phyloP scores from a whole-genome alignment of 1,140 invertebrate species.

The Asobara japonica region DNA sequence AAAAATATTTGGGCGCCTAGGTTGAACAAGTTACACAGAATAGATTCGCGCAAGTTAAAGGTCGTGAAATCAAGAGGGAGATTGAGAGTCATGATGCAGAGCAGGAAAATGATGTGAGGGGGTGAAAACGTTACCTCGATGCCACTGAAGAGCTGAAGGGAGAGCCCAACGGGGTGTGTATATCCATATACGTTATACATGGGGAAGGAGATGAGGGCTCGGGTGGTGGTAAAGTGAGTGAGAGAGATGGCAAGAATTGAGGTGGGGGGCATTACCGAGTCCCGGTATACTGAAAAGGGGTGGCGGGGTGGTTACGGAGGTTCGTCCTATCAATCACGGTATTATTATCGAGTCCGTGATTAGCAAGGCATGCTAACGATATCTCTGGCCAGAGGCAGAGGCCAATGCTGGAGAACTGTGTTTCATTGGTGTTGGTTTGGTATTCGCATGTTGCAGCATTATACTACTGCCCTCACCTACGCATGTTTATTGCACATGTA shows the following conservation, averaged over 20 bases:
- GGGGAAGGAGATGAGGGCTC: not conserved
- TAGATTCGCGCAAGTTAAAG: not conserved
- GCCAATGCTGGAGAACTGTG: conserved; percentile 41
- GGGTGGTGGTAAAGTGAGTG: not conserved
- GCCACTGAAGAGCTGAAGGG: conserved; percentile 4
- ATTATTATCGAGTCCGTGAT: conserved; percentile 67
- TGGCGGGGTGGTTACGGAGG: conserved; percentile 45
- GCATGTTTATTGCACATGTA: conserved; percentile 32
- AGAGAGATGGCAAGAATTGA: not conserved
- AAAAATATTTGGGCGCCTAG: no score
- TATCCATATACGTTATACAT: not conserved
- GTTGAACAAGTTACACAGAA: no score
- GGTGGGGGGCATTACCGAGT: not conserved
- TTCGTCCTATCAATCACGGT: conserved; percentile 67
- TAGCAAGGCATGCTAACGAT: conserved; percentile 68
- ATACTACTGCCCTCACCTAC: conserved; percentile 22
- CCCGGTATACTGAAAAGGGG: conserved; percentile 18
- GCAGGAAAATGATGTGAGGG: not conserved
- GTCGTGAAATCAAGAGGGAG: conserved; percentile 6
- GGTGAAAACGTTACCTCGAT: not conserved
- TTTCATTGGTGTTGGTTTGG: conserved; percentile 11
- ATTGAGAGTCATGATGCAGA: not conserved
- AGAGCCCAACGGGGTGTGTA: not conserved
- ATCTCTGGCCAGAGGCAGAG: conserved; percentile 62
- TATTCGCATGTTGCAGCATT: conserved; percentile 25